These are phyloP conservation scores for Eulemur macaco DNA, from an alignment of 2,113 vertebrate species.

Conservation along the genomic window DNA sequence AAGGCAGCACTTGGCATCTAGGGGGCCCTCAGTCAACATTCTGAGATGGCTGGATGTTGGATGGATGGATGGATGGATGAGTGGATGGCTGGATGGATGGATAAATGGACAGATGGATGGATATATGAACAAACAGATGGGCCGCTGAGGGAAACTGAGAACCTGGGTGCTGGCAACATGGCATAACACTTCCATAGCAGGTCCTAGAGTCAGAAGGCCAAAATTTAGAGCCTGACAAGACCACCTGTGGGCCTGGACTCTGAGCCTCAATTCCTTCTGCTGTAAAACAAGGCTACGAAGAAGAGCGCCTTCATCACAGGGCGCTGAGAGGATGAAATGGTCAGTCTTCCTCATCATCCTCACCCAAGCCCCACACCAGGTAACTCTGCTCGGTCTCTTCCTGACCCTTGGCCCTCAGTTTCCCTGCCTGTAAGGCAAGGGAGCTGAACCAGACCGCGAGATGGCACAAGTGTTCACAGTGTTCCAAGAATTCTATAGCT, in stretches of 20 bases:
- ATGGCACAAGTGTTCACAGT: fast-evolving
- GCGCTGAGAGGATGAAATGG: not conserved
- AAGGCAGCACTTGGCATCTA: not conserved
- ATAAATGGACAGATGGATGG: too few species aligned
- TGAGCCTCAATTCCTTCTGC: fast-evolving
- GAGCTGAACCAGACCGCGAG: not conserved
- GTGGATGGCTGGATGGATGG: not conserved
- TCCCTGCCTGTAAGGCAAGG: not conserved
- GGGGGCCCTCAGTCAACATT: not conserved
- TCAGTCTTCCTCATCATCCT: too few species aligned
- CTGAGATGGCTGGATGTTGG: too few species aligned
- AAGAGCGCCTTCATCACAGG: not conserved
- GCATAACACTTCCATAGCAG: fast-evolving
- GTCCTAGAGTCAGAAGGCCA: not conserved
- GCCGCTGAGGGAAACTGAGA: not conserved
- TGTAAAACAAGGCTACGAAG: fast-evolving
- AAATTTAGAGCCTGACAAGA: not conserved
- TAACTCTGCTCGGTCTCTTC: not conserved
- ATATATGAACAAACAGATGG: too few species aligned
- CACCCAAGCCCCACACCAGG: not conserved
- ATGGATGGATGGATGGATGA: not conserved
- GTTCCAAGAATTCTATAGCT: not conserved
- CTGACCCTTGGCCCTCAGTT: not conserved
- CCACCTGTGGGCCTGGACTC: not conserved
- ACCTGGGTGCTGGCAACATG: not conserved